Evolutionary conservation across 2,113 vertebrate genomes (phyloP).

Genomic region (Vulpes ferrilata): DNA sequence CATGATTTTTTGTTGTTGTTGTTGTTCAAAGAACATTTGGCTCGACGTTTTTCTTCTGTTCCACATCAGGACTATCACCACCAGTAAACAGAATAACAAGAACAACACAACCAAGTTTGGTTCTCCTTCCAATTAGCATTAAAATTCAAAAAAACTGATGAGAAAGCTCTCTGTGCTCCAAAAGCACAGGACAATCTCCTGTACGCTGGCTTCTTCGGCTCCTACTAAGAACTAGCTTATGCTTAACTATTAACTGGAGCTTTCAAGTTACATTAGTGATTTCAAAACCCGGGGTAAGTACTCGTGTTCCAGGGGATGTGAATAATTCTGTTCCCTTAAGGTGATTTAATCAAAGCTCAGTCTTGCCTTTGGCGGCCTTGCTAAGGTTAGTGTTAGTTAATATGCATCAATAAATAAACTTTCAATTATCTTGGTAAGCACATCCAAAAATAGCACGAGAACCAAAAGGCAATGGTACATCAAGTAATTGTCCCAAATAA

Average conservation of each 20-base stretch:
- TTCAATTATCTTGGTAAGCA: conserved; percentile 85
- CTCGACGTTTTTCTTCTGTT: not conserved
- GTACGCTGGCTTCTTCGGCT: conserved; percentile 74
- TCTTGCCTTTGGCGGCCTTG: conserved; percentile 80
- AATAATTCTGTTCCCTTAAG: conserved; percentile 79
- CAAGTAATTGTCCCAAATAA: conserved; percentile 85
- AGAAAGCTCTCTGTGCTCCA: conserved; percentile 55
- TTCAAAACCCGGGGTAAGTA: conserved; percentile 80
- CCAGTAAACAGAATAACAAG: conserved; percentile 49
- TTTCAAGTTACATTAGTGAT: conserved; percentile 84
- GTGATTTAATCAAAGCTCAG: conserved; percentile 85
- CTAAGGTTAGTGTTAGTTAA: conserved; percentile 85
- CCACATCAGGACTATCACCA: conserved; percentile 58
- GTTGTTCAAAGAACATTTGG: conserved; percentile 60
- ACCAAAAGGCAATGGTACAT: conserved; percentile 82
- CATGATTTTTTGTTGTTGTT: not conserved
- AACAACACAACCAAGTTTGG: conserved; percentile 48
- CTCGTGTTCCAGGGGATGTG: conserved; percentile 78
- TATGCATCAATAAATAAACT: conserved; percentile 88
- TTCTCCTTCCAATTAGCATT: conserved; percentile 62
- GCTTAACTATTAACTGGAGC: conserved; percentile 82
- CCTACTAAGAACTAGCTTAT: conserved; percentile 78
- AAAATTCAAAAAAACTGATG: conserved; percentile 56
- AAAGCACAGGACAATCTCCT: not conserved
- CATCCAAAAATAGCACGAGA: conserved; percentile 82